Base-by-base conservation (phyloP, 2,888 invertebrate genomes). In the Sesia bembeciformis region DNA sequence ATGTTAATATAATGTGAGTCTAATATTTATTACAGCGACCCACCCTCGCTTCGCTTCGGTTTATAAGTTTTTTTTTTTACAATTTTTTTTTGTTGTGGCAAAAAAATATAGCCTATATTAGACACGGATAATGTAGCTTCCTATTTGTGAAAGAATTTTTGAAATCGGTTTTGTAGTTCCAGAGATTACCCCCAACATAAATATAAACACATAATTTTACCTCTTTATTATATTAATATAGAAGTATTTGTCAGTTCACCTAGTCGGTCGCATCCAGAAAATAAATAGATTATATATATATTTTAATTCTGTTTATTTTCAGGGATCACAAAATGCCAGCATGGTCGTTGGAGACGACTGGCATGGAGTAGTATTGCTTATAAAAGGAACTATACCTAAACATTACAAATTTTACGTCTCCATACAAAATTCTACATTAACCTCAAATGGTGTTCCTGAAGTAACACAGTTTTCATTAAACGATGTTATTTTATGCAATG, bases 401-500 rank as follows among this genome's bases (percentile, higher is more conserved):
- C 58, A 57, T n/a, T 85, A 74, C 54, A 56, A 61, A n/a, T 85
- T 87, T 54, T 72, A 72, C 56, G 60, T 79, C 3, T 54, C 40
- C 57, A 50, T 38, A 38, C 7, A 38, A 7, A 50, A 50, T 39
- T 52, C 67, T 4, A 60, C 64, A 7, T 57, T 59, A 23, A 75
- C 72, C 51, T 62, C 65, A 4, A 69, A 64, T 54, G 68, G 67
- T 54, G 70, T 80, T 3, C 87, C 87, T 0, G 56, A 59, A 5
- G 74, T 87, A 0, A 64, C 63, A 1, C 62, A 63, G 42, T 70
- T 88, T 46, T 57, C 65, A 23, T 57, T 87, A 23, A 88, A 88
- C 59, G 75, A 79, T 54, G 65, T 75, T 4, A 74, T 68, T n/a
- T 65, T 87, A 23, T 88, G 88, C 53, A 71, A 78, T 62, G 75